Evolutionary conservation across 2,113 vertebrate genomes (phyloP).

Genomic region (Malurus melanocephalus): DNA sequence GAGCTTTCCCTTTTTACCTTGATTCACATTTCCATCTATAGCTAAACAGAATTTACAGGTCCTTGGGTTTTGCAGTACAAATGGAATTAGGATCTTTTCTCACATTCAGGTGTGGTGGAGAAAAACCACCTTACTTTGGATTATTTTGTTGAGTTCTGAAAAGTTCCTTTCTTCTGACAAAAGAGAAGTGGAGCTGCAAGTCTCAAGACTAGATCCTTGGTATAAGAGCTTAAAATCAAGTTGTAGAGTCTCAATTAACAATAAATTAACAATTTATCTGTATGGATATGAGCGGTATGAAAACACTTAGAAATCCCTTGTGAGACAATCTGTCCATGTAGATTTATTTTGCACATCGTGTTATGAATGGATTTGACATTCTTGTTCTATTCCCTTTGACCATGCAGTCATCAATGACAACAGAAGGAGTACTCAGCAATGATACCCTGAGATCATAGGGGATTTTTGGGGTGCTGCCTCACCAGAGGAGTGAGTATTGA

Average conservation of each 20-base stretch:
- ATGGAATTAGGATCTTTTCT: not conserved
- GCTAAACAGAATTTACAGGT: not conserved
- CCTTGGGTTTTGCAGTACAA: not conserved
- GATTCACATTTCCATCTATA: not conserved
- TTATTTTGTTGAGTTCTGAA: not conserved
- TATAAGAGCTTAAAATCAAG: not conserved
- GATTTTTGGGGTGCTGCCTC: not conserved
- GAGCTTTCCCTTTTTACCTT: not conserved
- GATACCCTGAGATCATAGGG: not conserved
- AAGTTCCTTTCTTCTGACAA: not conserved
- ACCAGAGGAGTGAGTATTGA: not conserved
- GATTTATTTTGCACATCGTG: not conserved
- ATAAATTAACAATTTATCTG: not conserved
- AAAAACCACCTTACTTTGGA: not conserved
- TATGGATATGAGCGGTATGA: rapidly evolving
- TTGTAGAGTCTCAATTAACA: not conserved
- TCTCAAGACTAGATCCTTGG: not conserved
- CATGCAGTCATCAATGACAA: not conserved
- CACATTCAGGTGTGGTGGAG: not conserved
- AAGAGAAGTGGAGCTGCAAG: not conserved
- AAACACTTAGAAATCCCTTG: not conserved
- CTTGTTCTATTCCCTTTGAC: not conserved
- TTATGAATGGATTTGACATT: not conserved
- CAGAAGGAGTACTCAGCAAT: not conserved
- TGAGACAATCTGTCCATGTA: not conserved